Percentiles rank a stretch among this genome's conserved stretches.
These are phyloP conservation scores for Eulemur coronatus DNA, from an alignment of 2,797 vertebrate species.

Conservation along the genomic window DNA sequence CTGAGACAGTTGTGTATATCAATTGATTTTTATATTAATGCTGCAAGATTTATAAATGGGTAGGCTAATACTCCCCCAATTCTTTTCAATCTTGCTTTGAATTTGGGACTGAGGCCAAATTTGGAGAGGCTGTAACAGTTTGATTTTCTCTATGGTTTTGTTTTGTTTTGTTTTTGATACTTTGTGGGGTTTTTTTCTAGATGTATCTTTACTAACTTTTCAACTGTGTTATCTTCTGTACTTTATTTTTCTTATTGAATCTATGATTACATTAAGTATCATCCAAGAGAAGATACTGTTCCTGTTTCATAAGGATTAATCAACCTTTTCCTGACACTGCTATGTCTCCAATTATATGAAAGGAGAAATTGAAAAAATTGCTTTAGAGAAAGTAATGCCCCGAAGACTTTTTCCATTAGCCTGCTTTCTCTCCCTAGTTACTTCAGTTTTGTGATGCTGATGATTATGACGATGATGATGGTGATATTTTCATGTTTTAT, in stretches of 20 bases:
- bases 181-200: neutral
- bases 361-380: neutral
- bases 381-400: neutral
- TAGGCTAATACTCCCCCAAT: neutral
- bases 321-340: neutral
- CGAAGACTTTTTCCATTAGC: neutral
- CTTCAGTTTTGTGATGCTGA: neutral
- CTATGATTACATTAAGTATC: neutral
- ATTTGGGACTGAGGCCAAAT: neutral
- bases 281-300: neutral
- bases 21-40: slow-evolving; percentile 1
- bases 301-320: neutral
- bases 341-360: neutral
- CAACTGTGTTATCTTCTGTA: neutral
- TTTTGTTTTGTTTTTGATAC: neutral
- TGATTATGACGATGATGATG: neutral
- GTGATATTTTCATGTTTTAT: neutral
- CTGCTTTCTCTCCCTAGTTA: neutral
- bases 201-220: neutral
- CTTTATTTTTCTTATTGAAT: neutral
- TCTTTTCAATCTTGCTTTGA: neutral
- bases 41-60: neutral
- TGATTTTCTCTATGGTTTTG: neutral
- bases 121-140: neutral
- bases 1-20: neutral